These are phyloP conservation scores for Kobus ellipsiprymnus DNA, from an alignment of 2,113 vertebrate species.

Conservation along the genomic window DNA sequence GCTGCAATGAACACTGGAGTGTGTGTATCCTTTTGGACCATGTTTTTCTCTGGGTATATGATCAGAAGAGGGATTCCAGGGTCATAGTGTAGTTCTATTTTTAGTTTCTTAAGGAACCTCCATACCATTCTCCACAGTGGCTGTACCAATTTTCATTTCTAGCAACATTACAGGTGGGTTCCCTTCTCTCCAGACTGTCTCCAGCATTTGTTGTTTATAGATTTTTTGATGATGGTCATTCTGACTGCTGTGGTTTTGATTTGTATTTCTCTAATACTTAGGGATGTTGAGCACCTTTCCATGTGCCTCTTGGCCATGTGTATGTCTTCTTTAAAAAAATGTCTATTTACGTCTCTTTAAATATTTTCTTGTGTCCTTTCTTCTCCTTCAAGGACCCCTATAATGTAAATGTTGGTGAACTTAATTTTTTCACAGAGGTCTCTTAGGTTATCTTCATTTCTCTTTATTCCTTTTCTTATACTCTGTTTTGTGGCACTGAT, in stretches of 20 bases:
- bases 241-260: background rate
- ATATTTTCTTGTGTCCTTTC: background rate
- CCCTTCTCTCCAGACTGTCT: background rate
- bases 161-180: background rate
- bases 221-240: background rate
- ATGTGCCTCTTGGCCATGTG: background rate
- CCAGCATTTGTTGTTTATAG: background rate
- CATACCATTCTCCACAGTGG: background rate
- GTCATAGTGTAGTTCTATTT: background rate
- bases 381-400: background rate
- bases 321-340: background rate
- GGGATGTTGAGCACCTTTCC: background rate
- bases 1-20: background rate
- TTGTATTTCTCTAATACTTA: background rate
- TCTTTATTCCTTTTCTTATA: background rate
- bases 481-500: background rate
- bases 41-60: background rate
- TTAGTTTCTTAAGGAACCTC: background rate
- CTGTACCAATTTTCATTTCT: background rate
- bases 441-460: background rate
- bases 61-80: background rate
- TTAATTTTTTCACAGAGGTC: background rate
- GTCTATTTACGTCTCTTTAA: background rate
- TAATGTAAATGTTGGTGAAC: background rate
- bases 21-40: background rate